These are phyloP conservation scores for Tympanuchus pallidicinctus DNA, from an alignment of 2,113 vertebrate species.

Conservation along the genomic window DNA sequence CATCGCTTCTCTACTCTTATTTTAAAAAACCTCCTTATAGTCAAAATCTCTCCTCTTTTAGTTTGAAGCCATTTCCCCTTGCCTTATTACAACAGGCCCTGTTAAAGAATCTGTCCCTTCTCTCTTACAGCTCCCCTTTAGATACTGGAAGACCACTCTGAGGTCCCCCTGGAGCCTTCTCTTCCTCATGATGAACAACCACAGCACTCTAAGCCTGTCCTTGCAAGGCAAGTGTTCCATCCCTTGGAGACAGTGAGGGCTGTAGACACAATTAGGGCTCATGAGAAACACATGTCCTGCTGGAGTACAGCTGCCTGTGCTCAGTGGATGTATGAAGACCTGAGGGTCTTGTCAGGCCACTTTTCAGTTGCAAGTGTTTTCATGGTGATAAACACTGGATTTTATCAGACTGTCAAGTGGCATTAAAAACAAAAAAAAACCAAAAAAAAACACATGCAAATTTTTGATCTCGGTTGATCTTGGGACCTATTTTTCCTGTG, in stretches of 20 bases:
- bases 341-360: background rate
- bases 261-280: background rate
- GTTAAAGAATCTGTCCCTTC: too few species aligned
- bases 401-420: slow-evolving; percentile 21
- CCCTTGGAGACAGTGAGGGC: background rate
- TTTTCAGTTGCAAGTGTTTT: slow-evolving; percentile 38
- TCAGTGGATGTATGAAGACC: background rate
- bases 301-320: background rate
- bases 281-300: background rate
- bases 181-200: too few species aligned
- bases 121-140: too few species aligned
- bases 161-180: too few species aligned
- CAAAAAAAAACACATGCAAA: background rate
- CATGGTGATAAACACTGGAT: slow-evolving; percentile 1
- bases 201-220: too few species aligned
- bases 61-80: too few species aligned
- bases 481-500: slow-evolving; percentile 12
- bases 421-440: background rate
- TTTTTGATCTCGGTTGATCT: slow-evolving; percentile 33
- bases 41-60: too few species aligned
- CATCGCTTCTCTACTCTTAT: too few species aligned
- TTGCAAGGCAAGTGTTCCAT: too few species aligned
- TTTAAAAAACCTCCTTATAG: too few species aligned
- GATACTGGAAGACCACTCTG: too few species aligned
- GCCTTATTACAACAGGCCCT: too few species aligned